Evolutionary conservation across 2,113 vertebrate genomes (phyloP).

Genomic region (Loxodonta africana): DNA sequence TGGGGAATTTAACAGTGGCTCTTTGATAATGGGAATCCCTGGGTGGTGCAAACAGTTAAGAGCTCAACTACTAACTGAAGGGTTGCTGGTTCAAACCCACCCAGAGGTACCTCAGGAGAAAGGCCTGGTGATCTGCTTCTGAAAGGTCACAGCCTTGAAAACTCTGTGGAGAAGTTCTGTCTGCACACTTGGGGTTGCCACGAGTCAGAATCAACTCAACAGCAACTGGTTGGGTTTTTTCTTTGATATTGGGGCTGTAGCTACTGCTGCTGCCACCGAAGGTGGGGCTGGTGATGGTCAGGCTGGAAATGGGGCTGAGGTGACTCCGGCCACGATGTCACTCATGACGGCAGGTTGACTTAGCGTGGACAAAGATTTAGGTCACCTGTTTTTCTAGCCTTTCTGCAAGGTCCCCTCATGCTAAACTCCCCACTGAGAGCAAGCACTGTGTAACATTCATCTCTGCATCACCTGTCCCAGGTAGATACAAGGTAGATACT

Average conservation of each 20-base stretch:
- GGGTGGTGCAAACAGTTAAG: neutral
- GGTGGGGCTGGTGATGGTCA: neutral
- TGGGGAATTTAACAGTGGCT: neutral
- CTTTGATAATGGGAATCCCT: neutral
- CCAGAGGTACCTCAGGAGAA: neutral
- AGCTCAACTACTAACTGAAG: neutral
- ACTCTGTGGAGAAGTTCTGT: neutral
- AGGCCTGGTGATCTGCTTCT: neutral
- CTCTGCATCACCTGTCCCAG: neutral
- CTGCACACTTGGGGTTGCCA: neutral
- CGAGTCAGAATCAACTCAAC: neutral
- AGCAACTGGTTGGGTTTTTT: neutral
- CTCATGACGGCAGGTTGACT: neutral
- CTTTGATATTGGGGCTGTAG: neutral
- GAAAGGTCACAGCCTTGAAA: neutral
- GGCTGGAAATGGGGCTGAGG: neutral
- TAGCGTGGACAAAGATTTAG: neutral
- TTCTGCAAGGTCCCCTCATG: neutral
- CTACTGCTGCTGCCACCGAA: neutral
- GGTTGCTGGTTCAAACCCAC: neutral
- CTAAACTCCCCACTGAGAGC: neutral
- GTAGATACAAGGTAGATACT: neutral
- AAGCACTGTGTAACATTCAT: neutral
- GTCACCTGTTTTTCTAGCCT: neutral
- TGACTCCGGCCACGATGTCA: neutral